A percentile compares a stretch with the other conserved stretches of the same genome.
These are phyloP conservation scores for Crotalus helleri DNA, from an alignment of 2,113 vertebrate genomes.

Conservation along the genomic window DNA sequence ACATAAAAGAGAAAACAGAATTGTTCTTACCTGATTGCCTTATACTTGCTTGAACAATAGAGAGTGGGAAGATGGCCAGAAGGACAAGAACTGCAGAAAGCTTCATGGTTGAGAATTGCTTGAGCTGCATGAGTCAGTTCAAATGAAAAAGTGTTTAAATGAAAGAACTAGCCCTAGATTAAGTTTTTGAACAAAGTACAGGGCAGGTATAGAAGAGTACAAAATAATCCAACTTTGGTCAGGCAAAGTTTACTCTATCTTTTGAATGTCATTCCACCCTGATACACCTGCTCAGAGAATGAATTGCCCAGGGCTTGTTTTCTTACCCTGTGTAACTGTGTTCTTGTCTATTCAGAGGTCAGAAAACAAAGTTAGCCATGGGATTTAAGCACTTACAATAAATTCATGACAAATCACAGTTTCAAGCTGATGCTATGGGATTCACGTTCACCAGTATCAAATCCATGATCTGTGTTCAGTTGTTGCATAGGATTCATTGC, in stretches of 20 bases:
- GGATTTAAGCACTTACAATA: neutral
- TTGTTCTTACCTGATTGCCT: neutral
- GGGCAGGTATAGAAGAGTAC: neutral
- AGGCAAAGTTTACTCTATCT: neutral
- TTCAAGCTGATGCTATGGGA: neutral
- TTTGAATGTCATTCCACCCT: constrained; percentile 1
- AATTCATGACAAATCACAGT: neutral
- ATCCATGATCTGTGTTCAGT: neutral
- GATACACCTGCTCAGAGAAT: neutral
- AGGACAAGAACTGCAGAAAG: neutral
- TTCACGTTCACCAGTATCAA: neutral
- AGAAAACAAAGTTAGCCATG: neutral
- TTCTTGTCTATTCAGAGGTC: neutral
- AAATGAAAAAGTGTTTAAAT: neutral
- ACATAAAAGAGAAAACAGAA: neutral
- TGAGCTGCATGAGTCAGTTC: neutral
- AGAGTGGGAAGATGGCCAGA: neutral
- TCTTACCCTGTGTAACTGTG: neutral
- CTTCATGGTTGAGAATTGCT: neutral
- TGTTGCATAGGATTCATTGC: neutral
- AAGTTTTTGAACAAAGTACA: neutral
- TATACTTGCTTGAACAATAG: neutral
- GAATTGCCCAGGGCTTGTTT: neutral
- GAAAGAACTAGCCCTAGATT: neutral
- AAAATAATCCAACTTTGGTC: neutral